Evolutionary conservation across 2,797 vertebrate species (phyloP), one percentile per base, ranked within the genome.

Genomic region (Sardinella longiceps): DNA sequence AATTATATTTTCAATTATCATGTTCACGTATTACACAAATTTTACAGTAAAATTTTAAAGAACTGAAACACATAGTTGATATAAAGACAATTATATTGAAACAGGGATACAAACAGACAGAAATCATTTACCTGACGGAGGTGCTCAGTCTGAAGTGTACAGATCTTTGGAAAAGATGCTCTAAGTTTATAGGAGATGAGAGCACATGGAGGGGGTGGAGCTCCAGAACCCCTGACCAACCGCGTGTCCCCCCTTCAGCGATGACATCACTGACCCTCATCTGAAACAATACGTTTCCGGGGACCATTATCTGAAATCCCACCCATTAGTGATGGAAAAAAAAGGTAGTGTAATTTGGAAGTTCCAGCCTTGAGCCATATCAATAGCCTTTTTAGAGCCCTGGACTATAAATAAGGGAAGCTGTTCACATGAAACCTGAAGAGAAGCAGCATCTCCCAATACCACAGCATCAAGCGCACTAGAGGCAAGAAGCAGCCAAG

Each of bases 51-150:
- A 70, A 33, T 37, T 15, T 70, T 10, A 2, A 25, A 60, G 25
- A 60, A 60, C 25, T 56, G 2, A n/a, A n/a, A n/a, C 5, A n/a
- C 5, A 23, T 1, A 50, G 48, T 50, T 3, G 1, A 23, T 23
- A 56, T 56, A 23, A 56, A 23, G 5, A 56, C 53, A 56, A 60
- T 45, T 33, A 63, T 10, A 60, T 14, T 15, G 45, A 28, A 51
- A 14, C 66, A 15, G 81, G 4, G 51, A 3, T 82, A n/a, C 37
- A 37, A 15, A 63, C n/a, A 51, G 25, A 70, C 0, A 60, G 84
- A 85, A 51, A 85, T 82, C 85, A 87, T 90, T 88, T 92, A 95
- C 95, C 94, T 92, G 87, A 0, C 87, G 63, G 85, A 84, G 91
- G 86, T 28, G 46, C 77, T 89, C 80, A 58, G 53, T 87, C 20